Evolutionary conservation across 2,113 vertebrate species (phyloP), one percentile per base, ranked within the genome.

Genomic region (Calonectris borealis): DNA sequence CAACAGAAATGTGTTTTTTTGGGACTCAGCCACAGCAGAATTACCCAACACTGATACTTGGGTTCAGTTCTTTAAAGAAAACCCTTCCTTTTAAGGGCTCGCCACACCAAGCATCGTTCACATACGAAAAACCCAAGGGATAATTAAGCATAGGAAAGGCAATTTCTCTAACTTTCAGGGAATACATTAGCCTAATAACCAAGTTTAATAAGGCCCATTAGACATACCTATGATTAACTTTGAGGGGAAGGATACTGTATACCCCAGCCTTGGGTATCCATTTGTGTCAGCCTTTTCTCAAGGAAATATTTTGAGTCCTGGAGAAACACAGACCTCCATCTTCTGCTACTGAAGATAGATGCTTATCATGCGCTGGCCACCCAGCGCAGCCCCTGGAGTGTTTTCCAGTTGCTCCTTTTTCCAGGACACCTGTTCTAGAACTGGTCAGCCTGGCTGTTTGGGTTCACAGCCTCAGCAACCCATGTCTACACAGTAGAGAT

Each of bases 1-100:
- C 36, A 70, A 26, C 24, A 77, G 34, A 61, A 24, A 14, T 2
- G 4, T 4, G 1, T 0, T 0, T 0, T 0, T 73, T 9, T 11
- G 34, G 44, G 55, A 20, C 20, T 57, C n/a, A 26, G 16, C 8
- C 44, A 86, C 22, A 65, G 44, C 62, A 65, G 14, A 92, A 54
- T 24, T 51, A 60, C 6, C 26, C 62, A 60, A 42, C 32, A 19
- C 7, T 79, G 34, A 49, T 11, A 48, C 13, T 3, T 32, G 52
- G 22, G 13, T 51, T 82, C 38, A 16, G 49, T 16, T 60, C 26
- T 68, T 29, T 8, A 13, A 34, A 51, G 38, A 76, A 85, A 68
- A 25, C 7, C 20, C 20, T 65, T 77, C 44, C 36, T 73, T 83
- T n/a, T 17, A 19, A 68, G 12, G 24, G 20, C 22, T 65, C 17